Evolutionary conservation across 2,113 vertebrate genomes (phyloP), one percentile per base, ranked within the genome.

Genomic region (Poeciliopsis retropinna): DNA sequence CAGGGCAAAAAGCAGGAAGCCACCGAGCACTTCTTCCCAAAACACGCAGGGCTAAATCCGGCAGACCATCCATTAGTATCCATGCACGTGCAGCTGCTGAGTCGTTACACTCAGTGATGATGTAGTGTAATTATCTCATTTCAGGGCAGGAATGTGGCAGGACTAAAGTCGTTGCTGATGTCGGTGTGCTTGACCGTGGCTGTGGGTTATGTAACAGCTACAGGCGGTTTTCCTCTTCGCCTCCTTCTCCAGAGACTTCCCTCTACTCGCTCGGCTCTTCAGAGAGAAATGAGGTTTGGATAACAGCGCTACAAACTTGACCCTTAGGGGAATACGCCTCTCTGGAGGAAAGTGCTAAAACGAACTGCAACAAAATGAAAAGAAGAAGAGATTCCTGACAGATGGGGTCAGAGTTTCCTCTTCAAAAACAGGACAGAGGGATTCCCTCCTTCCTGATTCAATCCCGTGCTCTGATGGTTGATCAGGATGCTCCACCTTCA

Each of bases 1-100:
- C 27, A 64, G 60, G 34, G 70, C 62, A 69, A 72, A 72, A 60
- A 76, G 64, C 29, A 64, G 17, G 28, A 64, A 63, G 32, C 30
- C 67, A 66, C 11, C 14, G 12, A 14, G 63, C 28, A 29, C 28
- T 61, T 47, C 31, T 74, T 31, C 78, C 80, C 78, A 84, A 83
- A 87, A 84, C 34, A 71, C 67, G 7, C 8, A 63, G 19, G 30
- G 54, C 41, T 13, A 29, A 64, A 68, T 80, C 70, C 82, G 77
- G 76, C n/a, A 12, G 69, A 76, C 76, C 67, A 88, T 87, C 87
- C 85, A 88, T 87, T 80, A 80, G 89, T 76, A 77, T 82, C 81
- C 86, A 83, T 83, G 63, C 69, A 67, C 75, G 34, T 77, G 1
- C 30, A 73, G 44, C n/a, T 25, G 76, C 30, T 31, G 47, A 67